Percentiles rank a stretch among this genome's conserved stretches.
phyloP scores from a whole-genome alignment of 2,113 vertebrate genomes.

The Marcusenius ussheri region DNA sequence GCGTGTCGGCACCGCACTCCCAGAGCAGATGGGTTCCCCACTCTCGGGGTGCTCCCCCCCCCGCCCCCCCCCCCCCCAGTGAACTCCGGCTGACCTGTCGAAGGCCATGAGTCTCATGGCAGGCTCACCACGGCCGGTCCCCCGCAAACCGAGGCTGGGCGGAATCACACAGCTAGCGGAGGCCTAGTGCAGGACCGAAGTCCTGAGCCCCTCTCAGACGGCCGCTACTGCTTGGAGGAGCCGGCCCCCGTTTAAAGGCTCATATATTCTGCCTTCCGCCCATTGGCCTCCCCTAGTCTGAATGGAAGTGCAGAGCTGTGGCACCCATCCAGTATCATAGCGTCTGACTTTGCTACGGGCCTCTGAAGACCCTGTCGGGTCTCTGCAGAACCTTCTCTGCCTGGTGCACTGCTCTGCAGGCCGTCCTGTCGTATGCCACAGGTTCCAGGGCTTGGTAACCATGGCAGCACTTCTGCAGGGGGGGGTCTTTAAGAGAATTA shows the following conservation, averaged over 20 bases:
- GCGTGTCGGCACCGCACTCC: not conserved
- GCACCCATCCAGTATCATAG: not conserved
- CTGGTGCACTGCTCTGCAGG: too few species aligned
- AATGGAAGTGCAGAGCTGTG: not conserved
- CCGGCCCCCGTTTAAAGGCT: not conserved
- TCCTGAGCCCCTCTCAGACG: constrained; percentile 49
- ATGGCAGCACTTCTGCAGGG: not conserved
- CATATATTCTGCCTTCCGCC: constrained; percentile 15
- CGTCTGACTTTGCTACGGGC: not conserved
- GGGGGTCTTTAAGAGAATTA: not conserved
- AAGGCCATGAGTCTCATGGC: constrained; percentile 44
- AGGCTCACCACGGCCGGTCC: constrained; percentile 51
- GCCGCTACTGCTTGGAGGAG: not conserved
- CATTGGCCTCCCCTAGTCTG: not conserved
- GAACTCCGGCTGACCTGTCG: constrained; percentile 57
- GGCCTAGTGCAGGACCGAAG: constrained; percentile 20
- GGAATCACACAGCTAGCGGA: constrained; percentile 49
- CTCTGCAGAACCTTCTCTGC: too few species aligned
- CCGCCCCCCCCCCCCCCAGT: constrained; percentile 22
- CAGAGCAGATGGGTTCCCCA: not conserved
- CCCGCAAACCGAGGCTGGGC: constrained; percentile 51
- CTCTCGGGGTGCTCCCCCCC: not conserved
- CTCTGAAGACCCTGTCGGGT: not conserved
- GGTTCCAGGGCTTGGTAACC: not conserved
- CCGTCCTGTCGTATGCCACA: not conserved